These are phyloP conservation scores for Digitonthophagus gazella DNA, from an alignment of 2,888 invertebrate species.

Conservation along the genomic window DNA sequence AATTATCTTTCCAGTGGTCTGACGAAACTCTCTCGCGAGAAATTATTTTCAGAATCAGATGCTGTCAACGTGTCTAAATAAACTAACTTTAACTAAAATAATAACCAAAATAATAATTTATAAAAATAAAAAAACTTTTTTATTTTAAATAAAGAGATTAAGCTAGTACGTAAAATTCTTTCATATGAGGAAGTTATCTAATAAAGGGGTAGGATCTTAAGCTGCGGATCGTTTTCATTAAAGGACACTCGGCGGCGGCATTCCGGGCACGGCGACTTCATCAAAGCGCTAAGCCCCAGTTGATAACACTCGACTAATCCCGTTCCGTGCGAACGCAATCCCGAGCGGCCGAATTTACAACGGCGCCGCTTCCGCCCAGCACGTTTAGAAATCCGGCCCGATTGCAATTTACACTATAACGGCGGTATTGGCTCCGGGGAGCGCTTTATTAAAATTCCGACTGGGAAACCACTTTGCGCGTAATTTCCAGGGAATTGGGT, in stretches of 20 bases:
- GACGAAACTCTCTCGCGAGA: background rate
- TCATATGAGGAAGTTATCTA: background rate
- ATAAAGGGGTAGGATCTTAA: background rate
- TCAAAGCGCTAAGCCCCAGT: slow-evolving; percentile 45
- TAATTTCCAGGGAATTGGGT: background rate
- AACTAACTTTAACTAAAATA: background rate
- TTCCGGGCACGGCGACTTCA: slow-evolving; percentile 48
- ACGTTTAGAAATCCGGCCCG: background rate
- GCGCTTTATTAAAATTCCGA: background rate
- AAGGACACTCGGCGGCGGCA: slow-evolving; percentile 37
- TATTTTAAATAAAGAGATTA: too few relatives aligned
- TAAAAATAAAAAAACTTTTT: background rate
- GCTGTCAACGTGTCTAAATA: background rate
- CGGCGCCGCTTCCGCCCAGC: slow-evolving; percentile 30
- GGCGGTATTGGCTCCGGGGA: background rate
- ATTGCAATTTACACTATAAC: background rate
- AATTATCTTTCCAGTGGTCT: background rate
- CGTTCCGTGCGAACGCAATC: slow-evolving; percentile 45
- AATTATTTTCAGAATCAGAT: background rate
- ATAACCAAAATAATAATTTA: background rate
- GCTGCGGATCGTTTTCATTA: background rate
- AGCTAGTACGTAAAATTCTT: background rate
- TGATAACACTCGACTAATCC: slow-evolving; percentile 48
- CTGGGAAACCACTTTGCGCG: background rate
- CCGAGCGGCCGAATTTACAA: slow-evolving; percentile 44